Evolutionary conservation across 2,797 vertebrate genomes (phyloP), one percentile per base, ranked within the genome.

Genomic region (Cirrhinus molitorella): DNA sequence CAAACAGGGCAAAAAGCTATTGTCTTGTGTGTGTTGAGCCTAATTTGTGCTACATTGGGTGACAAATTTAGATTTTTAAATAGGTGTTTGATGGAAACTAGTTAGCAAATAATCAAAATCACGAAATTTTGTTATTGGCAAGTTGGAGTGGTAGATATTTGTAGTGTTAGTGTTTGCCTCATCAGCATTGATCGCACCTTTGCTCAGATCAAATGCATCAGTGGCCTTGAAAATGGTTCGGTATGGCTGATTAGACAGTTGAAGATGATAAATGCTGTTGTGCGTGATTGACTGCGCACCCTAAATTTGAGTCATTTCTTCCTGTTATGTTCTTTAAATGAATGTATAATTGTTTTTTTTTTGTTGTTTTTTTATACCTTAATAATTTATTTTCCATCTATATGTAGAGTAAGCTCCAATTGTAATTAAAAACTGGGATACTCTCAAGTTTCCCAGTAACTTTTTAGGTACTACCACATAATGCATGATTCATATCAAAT

Each of bases 191-290:
- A 91, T 91, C 89, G 86, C 87, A 89, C 80, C 79, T 90, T 92
- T 91, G 88, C 88, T 91, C 91, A 90, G 92, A 92, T 91, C 84
- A 91, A 90, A 89, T 80, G 86, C 85, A 86, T 89, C 89, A 88
- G 85, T 87, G 82, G 88, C 79, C 89, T 88, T 90, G 89, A 91
- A 92, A 91, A 88, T 86, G 74, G 84, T 86, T 85, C 86, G 88
- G 73, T 74, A 89, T 86, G 91, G 88, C 82, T 91, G 88, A 90
- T 93, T 92, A 90, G 83, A 87, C 87, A 83, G 88, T 86, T 88
- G 90, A 89, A 88, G 83, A 84, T 76, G 87, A 93, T 90, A 87
- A 87, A 85, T 85, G 88, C 51, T 75, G 73, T 84, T 89, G 85
- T 88, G 65, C 80, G 80, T 85, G 87, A 89, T 80, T 87, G 88